Evolutionary conservation across 37 sponge, comb jelly and placozoan genomes (phyloP), one percentile per base, ranked within the genome.

Genomic region (Agelas oroides): DNA sequence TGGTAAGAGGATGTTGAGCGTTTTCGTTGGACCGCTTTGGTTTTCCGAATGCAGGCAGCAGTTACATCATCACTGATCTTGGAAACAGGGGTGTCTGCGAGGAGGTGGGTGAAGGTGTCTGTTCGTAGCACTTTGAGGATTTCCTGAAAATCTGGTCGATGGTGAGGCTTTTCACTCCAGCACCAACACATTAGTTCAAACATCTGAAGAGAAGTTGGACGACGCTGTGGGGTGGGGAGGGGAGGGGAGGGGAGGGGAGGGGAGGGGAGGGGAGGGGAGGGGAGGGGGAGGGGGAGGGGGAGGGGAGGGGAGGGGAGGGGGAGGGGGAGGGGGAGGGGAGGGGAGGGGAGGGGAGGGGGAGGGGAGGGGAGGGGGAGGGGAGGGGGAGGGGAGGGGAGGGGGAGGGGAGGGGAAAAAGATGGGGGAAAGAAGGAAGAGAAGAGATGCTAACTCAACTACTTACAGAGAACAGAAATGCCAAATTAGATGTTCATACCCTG

Each of bases 171-270:
- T 2, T 89, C 82, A 27, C 90, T 89, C 96, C 96, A 95, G 61
- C 96, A 93, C 94, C 94, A 95, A 36, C 87, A 83, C 96, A 95
- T 95, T 73, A 95, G 71, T 80, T 94, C 94, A 63, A 83, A 79
- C 81, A 94, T 83, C 56, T 60, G 65, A 16, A 85, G 71, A 12
- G 86, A 74, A 27, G 53, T 53, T 3, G 91, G 91, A 5, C 66
- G 67, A 39, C 59, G 59, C 94, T 94, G 37, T 1, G 55, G 70
- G 27, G 70, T 36, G 5, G 15, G 33, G 70, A 36, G 36, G 15
- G 33, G 15, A 2, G 21, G 12, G 27, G 70, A 34, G 34, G 37
- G 23, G 12, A 12, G 35, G 21, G 35, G 34, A 11, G 21, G 34
- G 5, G 36, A 16, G 6, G 37, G 6, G 34, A 16, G 35, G 70